A percentile compares a stretch with the other conserved stretches of the same genome.
Evolutionary conservation across 2,797 vertebrate species (phyloP).

Genomic region (Poecile montanus): DNA sequence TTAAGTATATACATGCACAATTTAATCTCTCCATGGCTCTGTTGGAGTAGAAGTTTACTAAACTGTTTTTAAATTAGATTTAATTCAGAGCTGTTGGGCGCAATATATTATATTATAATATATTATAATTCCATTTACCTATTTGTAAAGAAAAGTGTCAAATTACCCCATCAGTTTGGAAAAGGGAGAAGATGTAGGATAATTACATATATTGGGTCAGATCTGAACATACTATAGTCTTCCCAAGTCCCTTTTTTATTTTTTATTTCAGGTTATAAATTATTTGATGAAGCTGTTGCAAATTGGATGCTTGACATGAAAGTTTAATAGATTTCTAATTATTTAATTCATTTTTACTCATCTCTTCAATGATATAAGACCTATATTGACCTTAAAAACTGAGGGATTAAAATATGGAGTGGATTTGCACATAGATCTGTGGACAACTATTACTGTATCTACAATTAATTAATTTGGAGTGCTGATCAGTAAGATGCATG

Average conservation of each 20-base stretch:
- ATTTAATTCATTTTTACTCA: constrained; percentile 18
- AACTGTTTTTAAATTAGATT: background rate
- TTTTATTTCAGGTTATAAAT: background rate
- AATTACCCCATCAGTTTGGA: background rate
- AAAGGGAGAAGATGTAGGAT: background rate
- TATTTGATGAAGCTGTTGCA: background rate
- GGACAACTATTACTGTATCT: background rate
- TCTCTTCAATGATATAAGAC: background rate
- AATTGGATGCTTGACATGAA: background rate
- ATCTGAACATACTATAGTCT: background rate
- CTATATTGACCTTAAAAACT: background rate
- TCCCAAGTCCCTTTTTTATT: background rate
- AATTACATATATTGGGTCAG: background rate
- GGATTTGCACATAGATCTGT: background rate
- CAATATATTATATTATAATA: too few relatives aligned
- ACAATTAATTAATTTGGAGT: constrained; percentile 12
- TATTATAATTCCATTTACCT: background rate
- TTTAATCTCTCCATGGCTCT: background rate
- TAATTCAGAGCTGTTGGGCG: background rate
- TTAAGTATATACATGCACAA: background rate
- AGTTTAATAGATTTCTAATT: background rate
- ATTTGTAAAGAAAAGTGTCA: background rate
- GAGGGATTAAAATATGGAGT: background rate
- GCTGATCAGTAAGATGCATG: background rate
- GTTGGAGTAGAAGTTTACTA: background rate